Percentiles rank a stretch among this genome's conserved stretches.
Conservation (phyloP, 2,797 vertebrate species). For the Lepidocolaptes lacrymiger region DNA sequence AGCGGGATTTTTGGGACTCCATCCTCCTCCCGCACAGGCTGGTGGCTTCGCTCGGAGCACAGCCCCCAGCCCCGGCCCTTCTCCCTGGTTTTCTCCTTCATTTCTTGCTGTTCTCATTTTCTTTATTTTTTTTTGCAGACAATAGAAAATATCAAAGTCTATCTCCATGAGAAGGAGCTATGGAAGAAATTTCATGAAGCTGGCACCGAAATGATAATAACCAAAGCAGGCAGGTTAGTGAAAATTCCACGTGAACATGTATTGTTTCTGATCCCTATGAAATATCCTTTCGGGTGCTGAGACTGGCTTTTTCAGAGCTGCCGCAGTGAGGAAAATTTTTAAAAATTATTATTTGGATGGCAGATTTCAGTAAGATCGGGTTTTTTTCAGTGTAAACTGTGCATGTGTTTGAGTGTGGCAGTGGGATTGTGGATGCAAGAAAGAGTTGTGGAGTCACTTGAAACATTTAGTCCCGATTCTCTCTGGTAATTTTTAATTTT, state of each 20-base stretch:
- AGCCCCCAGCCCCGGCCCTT: neutral
- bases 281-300: neutral
- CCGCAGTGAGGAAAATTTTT: neutral
- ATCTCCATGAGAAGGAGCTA: constrained; percentile 94
- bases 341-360: neutral
- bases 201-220: constrained; percentile 98
- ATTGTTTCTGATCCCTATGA: neutral
- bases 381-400: neutral
- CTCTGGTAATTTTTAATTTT: neutral
- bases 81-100: neutral
- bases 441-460: neutral
- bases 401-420: neutral
- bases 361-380: neutral
- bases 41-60: rapidly evolving
- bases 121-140: constrained; percentile 76
- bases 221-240: constrained; percentile 95
- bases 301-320: neutral
- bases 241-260: neutral
- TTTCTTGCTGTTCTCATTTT: neutral
- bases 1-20: constrained; percentile 11
- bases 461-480: neutral
- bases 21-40: neutral
- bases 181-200: constrained; percentile 99
- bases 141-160: constrained; percentile 96
- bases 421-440: neutral